These are phyloP conservation scores for Drosophila saltans DNA, from an alignment of 1,140 invertebrate genomes.

Conservation along the genomic window DNA sequence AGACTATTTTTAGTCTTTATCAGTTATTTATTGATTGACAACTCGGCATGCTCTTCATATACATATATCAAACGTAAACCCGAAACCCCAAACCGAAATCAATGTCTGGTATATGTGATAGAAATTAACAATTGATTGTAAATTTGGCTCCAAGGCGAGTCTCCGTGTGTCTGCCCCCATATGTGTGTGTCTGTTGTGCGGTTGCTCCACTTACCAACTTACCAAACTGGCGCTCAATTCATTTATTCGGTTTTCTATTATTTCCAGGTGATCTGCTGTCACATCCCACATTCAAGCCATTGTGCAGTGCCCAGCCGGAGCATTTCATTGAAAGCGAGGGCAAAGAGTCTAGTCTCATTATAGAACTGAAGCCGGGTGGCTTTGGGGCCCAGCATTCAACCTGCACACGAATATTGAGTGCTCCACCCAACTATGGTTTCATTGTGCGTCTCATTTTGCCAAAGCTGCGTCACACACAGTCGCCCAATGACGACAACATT, in stretches of 20 bases:
- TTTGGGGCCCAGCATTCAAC: constrained; percentile 55
- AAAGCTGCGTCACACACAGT: constrained; percentile 63
- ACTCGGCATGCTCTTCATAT: constrained; percentile 27
- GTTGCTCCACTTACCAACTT: constrained; percentile 26
- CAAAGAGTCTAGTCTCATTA: constrained; percentile 80
- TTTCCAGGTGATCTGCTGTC: constrained; percentile 68
- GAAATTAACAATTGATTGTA: constrained; percentile 51
- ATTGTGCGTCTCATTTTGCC: constrained; percentile 79
- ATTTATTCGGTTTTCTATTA: not conserved
- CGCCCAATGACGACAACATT: constrained; percentile 1
- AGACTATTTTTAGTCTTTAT: constrained; percentile 44
- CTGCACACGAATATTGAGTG: constrained; percentile 74
- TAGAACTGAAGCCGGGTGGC: constrained; percentile 71
- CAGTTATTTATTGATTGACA: constrained; percentile 55
- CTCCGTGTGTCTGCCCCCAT: not conserved
- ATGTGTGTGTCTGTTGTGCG: not conserved
- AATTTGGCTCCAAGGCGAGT: constrained; percentile 46
- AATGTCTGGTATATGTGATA: not conserved
- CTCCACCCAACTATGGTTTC: constrained; percentile 75
- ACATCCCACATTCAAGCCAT: constrained; percentile 72
- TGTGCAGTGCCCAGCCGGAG: constrained; percentile 75
- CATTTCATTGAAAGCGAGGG: constrained; percentile 81
- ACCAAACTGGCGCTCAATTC: constrained; percentile 10
- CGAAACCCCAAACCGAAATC: constrained; percentile 1
- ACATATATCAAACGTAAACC: constrained; percentile 11